A percentile compares a stretch with the other conserved stretches of the same genome.
These are phyloP conservation scores for Dunckerocampus dactyliophorus DNA, from an alignment of 2,113 vertebrate species.

Conservation along the genomic window DNA sequence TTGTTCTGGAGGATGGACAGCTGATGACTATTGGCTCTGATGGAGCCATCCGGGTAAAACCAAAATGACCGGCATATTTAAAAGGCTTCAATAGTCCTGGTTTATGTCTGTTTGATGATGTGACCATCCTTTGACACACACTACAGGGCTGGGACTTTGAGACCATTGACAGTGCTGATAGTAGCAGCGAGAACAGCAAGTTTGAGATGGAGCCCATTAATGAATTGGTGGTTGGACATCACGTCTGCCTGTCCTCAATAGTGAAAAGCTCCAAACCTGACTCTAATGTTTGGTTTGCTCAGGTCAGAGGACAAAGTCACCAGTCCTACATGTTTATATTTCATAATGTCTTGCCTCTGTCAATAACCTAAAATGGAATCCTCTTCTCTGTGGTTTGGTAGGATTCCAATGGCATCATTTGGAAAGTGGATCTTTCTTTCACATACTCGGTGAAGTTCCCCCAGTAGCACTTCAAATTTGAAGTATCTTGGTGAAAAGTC, in stretches of 20 bases:
- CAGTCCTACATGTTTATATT: too few relatives aligned
- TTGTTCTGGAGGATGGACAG: conserved; percentile 84
- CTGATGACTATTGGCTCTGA: conserved; percentile 84
- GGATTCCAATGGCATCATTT: conserved; percentile 87
- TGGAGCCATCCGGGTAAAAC: conserved; percentile 77
- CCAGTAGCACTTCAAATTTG: too few relatives aligned
- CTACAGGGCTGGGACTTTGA: conserved; percentile 89
- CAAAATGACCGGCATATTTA: not conserved
- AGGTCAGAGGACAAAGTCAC: conserved; percentile 68
- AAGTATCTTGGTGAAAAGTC: too few relatives aligned
- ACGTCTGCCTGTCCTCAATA: conserved; percentile 81
- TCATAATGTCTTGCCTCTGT: not conserved
- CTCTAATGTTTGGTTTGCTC: conserved; percentile 85
- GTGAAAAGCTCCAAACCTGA: conserved; percentile 73
- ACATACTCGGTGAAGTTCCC: conserved; percentile 79
- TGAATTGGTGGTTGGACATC: conserved; percentile 80
- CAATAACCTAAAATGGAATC: not conserved
- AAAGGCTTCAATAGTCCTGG: too few relatives aligned
- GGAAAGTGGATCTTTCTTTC: conserved; percentile 94
- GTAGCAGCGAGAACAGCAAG: conserved; percentile 55
- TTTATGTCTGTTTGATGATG: not conserved
- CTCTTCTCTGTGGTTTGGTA: conserved; percentile 40
- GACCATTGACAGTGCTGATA: conserved; percentile 78
- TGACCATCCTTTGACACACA: too few relatives aligned
- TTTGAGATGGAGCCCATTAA: conserved; percentile 87